Percentiles rank a stretch among this genome's conserved stretches.
These are phyloP conservation scores for Lagenorhynchus albirostris DNA, from an alignment of 2,113 vertebrate species.

Conservation along the genomic window DNA sequence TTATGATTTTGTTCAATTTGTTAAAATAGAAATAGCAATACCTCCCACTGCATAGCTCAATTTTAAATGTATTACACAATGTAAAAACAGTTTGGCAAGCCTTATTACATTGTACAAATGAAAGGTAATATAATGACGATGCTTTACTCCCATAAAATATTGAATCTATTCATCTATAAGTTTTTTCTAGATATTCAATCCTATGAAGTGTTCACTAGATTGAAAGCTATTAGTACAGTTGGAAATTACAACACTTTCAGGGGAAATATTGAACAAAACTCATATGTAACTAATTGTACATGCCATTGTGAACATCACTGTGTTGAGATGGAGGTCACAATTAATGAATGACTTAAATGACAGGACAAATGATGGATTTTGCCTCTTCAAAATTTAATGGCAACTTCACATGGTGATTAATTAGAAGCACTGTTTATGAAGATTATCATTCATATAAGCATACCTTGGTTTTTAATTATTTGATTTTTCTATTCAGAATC, in stretches of 20 bases:
- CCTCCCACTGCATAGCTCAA: background rate
- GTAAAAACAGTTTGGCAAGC: background rate
- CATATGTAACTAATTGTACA: background rate
- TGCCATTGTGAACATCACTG: background rate
- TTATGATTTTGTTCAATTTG: background rate
- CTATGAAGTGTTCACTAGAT: background rate
- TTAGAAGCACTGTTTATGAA: background rate
- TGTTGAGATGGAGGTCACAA: background rate
- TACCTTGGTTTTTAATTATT: background rate
- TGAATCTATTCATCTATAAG: background rate
- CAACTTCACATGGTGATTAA: background rate
- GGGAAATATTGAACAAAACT: background rate
- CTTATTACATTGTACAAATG: background rate
- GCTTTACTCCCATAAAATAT: background rate
- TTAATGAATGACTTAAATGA: constrained; percentile 29
- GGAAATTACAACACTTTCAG: background rate
- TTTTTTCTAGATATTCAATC: background rate
- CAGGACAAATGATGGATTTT: constrained; percentile 16
- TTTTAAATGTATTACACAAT: background rate
- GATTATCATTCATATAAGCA: background rate
- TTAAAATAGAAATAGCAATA: background rate
- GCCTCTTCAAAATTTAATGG: background rate
- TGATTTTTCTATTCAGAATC: background rate
- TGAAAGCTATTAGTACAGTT: background rate
- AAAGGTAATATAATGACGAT: background rate